A percentile compares a stretch with the other conserved stretches of the same genome.
phyloP scores from a whole-genome alignment of 2,797 vertebrate genomes.

The Macroramphosus scolopax region DNA sequence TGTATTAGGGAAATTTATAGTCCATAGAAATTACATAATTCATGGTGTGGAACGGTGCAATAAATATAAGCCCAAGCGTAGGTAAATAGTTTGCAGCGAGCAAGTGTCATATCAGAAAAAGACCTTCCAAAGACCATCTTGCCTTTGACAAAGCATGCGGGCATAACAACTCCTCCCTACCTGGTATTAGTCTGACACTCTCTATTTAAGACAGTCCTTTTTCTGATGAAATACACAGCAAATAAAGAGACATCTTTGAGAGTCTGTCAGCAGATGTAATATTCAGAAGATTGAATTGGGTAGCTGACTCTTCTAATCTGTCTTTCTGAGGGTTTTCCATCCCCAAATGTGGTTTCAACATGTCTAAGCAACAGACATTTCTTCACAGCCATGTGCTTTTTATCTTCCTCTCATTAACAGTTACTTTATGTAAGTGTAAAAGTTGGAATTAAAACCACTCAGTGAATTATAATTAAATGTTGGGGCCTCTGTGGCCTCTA shows the following conservation, averaged over 20 bases:
- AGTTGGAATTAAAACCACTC: conserved; percentile 58
- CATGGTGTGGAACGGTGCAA: conserved; percentile 70
- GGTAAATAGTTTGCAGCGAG: conserved; percentile 72
- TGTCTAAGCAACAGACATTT: conserved; percentile 8
- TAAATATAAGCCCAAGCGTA: conserved; percentile 75
- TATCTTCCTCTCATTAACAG: conserved; percentile 25
- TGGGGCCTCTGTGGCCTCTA: conserved; percentile 38
- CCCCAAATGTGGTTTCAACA: neutral
- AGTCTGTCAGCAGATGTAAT: conserved; percentile 1
- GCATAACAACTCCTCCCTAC: conserved; percentile 57
- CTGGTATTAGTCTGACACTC: no score
- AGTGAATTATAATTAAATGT: conserved; percentile 70
- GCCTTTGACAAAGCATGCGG: conserved; percentile 70
- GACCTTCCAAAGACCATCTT: conserved; percentile 75
- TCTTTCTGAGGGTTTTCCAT: neutral
- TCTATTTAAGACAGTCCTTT: conserved; percentile 19
- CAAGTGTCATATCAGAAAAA: conserved; percentile 73
- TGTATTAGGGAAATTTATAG: conserved; percentile 81
- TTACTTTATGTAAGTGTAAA: conserved; percentile 45
- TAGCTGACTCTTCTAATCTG: conserved; percentile 8
- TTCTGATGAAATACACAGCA: conserved; percentile 16
- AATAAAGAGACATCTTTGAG: conserved; percentile 16
- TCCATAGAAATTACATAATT: conserved; percentile 80
- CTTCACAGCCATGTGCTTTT: conserved; percentile 7
- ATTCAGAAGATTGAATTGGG: no score